Base-by-base conservation (phyloP, 2,888 invertebrate species). In the Calliphora vomitoria region DNA sequence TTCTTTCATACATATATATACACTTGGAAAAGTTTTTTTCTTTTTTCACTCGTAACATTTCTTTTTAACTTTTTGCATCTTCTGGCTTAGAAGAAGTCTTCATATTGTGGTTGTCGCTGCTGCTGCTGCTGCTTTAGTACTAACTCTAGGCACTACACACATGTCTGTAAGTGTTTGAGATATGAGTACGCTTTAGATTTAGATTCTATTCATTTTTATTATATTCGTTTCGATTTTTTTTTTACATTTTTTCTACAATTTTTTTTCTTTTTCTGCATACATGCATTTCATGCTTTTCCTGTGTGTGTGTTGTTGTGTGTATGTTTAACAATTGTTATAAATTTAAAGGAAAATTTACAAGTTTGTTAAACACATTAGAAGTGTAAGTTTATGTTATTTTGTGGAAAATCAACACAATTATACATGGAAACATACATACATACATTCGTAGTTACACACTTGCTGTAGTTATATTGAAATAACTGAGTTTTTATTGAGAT, bases 351-450 rank as follows among this genome's bases (percentile, higher is more conserved):
- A 86, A 83, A 86, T 86, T 83, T 86, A 86, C 86, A 86, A 86
- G 83, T 86, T 83, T 86, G 86, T 86, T 80, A 80, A 86, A 83
- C 86, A 86, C 86, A 80, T 86, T 83, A 80, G 83, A 83, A 83
- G 86, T 80, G 83, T 86, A 83, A 86, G 86, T 83, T 86, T 80
- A 80, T 76, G 83, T 83, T 80, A 58, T 84, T 84, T 79, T 38
- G 38, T 66, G 50, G 60, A 76, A 82, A 78, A 69, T 81, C 81
- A 75, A 47, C 71, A 72, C 35, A 47, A 50, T 50, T 18, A 20
- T n/a, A 38, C n/a, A 20, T 47, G 35, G 13, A 68, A 35, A 47
- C 35, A 71, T 62, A 47, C 58, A 8, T n/a, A 20, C 20, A n/a
- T 50, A 47, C 18, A 60, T 38, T 50, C 50, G 47, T 71, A 47